These are phyloP conservation scores for Hecatera dysodea DNA, from an alignment of 2,888 invertebrate species.

Conservation along the genomic window DNA sequence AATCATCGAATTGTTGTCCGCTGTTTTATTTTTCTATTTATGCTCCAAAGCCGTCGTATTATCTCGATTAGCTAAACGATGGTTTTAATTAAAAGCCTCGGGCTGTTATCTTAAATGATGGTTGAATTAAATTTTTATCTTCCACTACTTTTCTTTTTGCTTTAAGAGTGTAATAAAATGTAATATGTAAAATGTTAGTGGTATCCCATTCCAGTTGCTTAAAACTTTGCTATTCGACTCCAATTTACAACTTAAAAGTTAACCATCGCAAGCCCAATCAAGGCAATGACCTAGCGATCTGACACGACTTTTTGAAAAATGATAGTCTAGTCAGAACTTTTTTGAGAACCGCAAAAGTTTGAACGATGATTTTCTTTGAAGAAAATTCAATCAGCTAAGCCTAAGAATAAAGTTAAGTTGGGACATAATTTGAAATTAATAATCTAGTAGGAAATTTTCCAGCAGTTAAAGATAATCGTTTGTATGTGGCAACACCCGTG, in stretches of 20 bases:
- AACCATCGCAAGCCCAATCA: constrained; percentile 8
- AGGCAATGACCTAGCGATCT: constrained; percentile 5
- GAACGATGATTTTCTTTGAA: not conserved
- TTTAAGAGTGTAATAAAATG: constrained; percentile 15
- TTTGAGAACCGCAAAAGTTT: not conserved
- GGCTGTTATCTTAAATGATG: constrained; percentile 22
- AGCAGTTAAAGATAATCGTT: constrained; percentile 64
- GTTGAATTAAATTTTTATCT: constrained; percentile 19
- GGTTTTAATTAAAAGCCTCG: constrained; percentile 40
- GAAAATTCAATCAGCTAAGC: not conserved
- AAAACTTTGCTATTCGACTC: not conserved
- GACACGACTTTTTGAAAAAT: constrained; percentile 12
- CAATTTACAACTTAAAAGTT: not conserved
- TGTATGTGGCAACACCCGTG: constrained; percentile 77
- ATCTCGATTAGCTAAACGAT: constrained; percentile 43
- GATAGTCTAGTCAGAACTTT: constrained; percentile 16
- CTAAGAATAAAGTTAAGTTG: not conserved
- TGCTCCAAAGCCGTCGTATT: constrained; percentile 23
- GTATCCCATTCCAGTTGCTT: constrained; percentile 6
- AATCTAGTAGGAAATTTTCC: constrained; percentile 40
- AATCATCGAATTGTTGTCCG: constrained; percentile 25
- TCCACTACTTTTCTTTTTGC: not conserved
- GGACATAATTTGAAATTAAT: constrained; percentile 21
- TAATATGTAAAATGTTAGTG: constrained; percentile 18
- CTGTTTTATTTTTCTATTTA: constrained; percentile 33